Percentiles rank a stretch among this genome's conserved stretches.
Conservation (phyloP, 1,140 invertebrate species). For the Drosophila mayri region DNA sequence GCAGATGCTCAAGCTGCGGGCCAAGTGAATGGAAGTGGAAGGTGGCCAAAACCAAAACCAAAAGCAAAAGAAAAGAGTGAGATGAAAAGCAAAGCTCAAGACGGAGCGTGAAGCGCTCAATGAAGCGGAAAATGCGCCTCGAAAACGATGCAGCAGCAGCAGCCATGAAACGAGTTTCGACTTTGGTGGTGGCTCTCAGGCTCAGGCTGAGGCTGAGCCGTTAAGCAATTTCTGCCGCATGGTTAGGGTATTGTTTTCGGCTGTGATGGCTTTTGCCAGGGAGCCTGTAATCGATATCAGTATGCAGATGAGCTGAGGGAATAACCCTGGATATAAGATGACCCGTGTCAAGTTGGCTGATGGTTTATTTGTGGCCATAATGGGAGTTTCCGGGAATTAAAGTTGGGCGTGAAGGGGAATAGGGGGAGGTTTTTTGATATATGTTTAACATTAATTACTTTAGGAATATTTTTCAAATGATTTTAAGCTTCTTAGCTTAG, state of each 20-base stretch:
- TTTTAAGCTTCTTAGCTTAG: too few species aligned
- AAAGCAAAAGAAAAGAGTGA: conserved; percentile 19
- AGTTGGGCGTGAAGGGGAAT: neutral
- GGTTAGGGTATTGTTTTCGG: conserved; percentile 35
- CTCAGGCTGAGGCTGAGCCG: neutral
- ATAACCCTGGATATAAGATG: conserved; percentile 12
- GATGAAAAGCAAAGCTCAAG: conserved; percentile 37
- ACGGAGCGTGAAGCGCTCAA: conserved; percentile 58
- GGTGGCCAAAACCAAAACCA: conserved; percentile 37
- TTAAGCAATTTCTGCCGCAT: conserved; percentile 8
- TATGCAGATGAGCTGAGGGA: conserved; percentile 29
- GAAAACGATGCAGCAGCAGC: conserved; percentile 54
- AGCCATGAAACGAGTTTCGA: conserved; percentile 70
- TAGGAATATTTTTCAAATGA: neutral
- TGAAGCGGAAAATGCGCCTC: conserved; percentile 81
- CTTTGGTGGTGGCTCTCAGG: conserved; percentile 2
- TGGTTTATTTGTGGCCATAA: conserved; percentile 9
- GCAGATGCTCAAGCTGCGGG: conserved; percentile 71
- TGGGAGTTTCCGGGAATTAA: neutral
- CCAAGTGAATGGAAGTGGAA: conserved; percentile 62
- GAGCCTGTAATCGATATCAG: conserved; percentile 35
- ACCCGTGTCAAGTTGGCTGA: conserved; percentile 31
- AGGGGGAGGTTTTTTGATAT: neutral
- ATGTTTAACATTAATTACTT: neutral
- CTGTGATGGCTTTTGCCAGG: conserved; percentile 16